phyloP scores from a whole-genome alignment of 92 coral and sea anemone genomes.

The Epizoanthus rinbou region DNA sequence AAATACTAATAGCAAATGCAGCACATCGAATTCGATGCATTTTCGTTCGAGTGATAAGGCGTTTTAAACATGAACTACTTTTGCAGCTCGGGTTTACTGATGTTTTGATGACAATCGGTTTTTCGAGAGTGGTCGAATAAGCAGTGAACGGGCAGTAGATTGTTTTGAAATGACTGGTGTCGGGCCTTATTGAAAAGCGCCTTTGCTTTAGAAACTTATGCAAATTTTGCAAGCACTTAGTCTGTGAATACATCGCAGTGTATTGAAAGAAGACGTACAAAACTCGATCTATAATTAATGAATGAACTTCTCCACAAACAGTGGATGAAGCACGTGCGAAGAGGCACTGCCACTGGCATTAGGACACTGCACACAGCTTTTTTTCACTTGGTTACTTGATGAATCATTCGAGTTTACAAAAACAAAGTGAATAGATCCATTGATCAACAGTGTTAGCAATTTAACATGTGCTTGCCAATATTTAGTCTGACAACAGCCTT shows the following conservation, averaged over 20 bases:
- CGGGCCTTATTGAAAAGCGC: slow-evolving; percentile 49
- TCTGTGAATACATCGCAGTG: slow-evolving; percentile 33
- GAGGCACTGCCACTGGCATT: background rate
- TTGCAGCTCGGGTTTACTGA: slow-evolving; percentile 27
- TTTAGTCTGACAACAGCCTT: slow-evolving; percentile 33
- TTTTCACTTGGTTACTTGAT: background rate
- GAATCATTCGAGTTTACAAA: background rate
- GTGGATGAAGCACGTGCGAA: slow-evolving; percentile 53
- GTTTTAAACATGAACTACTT: slow-evolving; percentile 36
- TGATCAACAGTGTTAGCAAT: background rate
- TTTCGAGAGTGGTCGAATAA: slow-evolving; percentile 28
- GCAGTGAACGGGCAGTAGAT: slow-evolving; percentile 41
- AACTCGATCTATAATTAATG: slow-evolving; percentile 84
- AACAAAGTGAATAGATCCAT: background rate
- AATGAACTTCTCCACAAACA: slow-evolving; percentile 53
- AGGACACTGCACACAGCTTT: background rate
- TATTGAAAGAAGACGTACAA: slow-evolving; percentile 59
- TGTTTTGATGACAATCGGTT: slow-evolving; percentile 28
- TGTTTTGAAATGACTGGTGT: slow-evolving; percentile 64
- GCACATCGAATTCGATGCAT: background rate
- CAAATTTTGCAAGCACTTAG: slow-evolving; percentile 56
- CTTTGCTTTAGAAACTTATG: slow-evolving; percentile 68
- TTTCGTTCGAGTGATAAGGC: slow-evolving; percentile 35
- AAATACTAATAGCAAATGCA: background rate
- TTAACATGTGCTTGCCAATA: slow-evolving; percentile 46